phyloP scores from a whole-genome alignment of 1,140 invertebrate species.

The Mactra quadrangularis region DNA sequence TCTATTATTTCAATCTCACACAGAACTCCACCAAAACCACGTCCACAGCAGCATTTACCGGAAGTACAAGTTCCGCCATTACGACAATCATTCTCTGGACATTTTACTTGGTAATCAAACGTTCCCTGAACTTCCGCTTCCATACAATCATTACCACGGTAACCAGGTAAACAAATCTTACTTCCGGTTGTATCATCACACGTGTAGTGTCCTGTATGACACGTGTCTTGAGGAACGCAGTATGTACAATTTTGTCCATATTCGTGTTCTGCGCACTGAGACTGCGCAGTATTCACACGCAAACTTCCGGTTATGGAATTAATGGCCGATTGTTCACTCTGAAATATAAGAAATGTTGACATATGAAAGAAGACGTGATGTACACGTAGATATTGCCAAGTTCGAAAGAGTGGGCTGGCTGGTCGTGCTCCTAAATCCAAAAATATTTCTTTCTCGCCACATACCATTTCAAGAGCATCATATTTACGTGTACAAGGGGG shows the following conservation, averaged over 20 bases:
- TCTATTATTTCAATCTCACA: conserved; percentile 53
- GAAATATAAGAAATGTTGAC: no score
- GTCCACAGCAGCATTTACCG: conserved; percentile 35
- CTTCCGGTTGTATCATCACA: conserved; percentile 18
- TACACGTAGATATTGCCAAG: no score
- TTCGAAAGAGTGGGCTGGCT: no score
- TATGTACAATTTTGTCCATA: conserved; percentile 44
- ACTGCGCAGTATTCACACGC: no score
- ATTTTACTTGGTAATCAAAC: conserved; percentile 5
- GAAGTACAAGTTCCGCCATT: conserved; percentile 50
- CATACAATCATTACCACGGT: conserved; percentile 8
- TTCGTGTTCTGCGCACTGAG: conserved; percentile 16
- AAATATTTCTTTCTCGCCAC: no score
- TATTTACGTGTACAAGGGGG: no score
- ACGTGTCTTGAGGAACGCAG: conserved; percentile 30
- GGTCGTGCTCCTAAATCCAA: no score
- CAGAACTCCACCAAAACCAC: conserved; percentile 15
- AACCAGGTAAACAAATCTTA: conserved; percentile 33
- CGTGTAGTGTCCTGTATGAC: conserved; percentile 25
- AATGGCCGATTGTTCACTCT: no score
- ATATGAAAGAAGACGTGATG: no score
- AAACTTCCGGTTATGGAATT: no score
- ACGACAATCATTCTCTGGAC: conserved; percentile 37
- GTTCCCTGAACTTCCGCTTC: not conserved
- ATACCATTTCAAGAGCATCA: no score